Conservation (phyloP, 1,140 invertebrate genomes). For the Zophobas atratus region DNA sequence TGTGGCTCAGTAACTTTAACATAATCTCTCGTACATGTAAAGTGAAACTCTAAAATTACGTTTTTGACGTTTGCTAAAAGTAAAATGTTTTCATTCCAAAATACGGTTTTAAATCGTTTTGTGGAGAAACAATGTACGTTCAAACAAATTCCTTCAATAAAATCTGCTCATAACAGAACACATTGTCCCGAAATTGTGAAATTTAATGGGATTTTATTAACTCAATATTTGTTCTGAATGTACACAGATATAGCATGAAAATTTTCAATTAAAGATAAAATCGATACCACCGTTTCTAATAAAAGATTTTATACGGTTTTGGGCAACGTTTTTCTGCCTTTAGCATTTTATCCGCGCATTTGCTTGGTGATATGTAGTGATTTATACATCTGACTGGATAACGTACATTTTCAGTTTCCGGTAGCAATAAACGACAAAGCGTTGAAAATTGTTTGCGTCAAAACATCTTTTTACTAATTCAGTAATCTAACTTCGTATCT, state of each 20-base stretch:
- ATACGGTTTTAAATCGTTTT: background rate
- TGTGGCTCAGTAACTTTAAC: too few relatives aligned
- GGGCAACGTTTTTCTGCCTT: background rate
- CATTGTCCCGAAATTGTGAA: slow-evolving; percentile 5
- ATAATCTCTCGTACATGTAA: too few relatives aligned
- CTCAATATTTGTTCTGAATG: slow-evolving; percentile 16
- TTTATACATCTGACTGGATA: too few relatives aligned
- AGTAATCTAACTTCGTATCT: too few relatives aligned
- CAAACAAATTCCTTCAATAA: background rate
- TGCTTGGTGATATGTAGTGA: too few relatives aligned
- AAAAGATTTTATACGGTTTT: background rate
- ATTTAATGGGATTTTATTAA: slow-evolving; percentile 22
- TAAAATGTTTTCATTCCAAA: background rate
- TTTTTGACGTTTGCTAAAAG: background rate
- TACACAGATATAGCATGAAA: slow-evolving; percentile 10
- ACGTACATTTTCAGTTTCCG: too few relatives aligned
- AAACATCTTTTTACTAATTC: too few relatives aligned
- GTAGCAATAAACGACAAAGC: too few relatives aligned
- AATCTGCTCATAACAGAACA: slow-evolving; percentile 1
- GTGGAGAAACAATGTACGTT: slow-evolving; percentile 3
- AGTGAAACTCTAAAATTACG: too few relatives aligned
- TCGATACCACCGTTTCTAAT: slow-evolving; percentile 2
- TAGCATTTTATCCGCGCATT: background rate
- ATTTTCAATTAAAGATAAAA: slow-evolving; percentile 17
- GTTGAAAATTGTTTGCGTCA: too few relatives aligned